Percentiles rank a stretch among this genome's conserved stretches.
Evolutionary conservation across 2,113 vertebrate species (phyloP).

Genomic region (Oryzias celebensis): DNA sequence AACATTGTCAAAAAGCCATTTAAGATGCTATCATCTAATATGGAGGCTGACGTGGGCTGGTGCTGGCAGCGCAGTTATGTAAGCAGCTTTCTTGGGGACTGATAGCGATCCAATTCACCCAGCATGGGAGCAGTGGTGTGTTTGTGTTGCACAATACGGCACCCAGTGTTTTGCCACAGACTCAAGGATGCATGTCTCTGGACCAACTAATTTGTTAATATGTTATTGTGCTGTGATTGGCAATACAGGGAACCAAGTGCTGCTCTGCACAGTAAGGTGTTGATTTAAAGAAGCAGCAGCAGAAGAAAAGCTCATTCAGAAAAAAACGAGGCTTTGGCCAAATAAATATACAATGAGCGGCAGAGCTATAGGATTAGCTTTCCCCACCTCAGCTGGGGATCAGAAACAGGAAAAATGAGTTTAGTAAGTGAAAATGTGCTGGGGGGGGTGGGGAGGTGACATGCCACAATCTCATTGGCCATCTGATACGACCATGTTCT

Average conservation of each 20-base stretch:
- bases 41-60: slow-evolving; percentile 55
- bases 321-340: slow-evolving; percentile 9
- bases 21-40: slow-evolving; percentile 61
- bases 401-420: no score
- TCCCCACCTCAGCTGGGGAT: no score
- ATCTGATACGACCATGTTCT: no score
- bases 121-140: slow-evolving; percentile 44
- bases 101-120: slow-evolving; percentile 63
- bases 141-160: slow-evolving; percentile 40
- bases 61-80: slow-evolving; percentile 62
- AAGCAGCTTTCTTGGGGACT: slow-evolving; percentile 66
- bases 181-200: slow-evolving; percentile 30
- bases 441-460: no score
- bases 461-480: no score
- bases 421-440: no score
- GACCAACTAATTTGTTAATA: slow-evolving; percentile 71
- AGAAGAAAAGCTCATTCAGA: slow-evolving; percentile 7
- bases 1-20: slow-evolving; percentile 61
- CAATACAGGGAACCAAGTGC: not conserved
- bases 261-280: slow-evolving; percentile 43
- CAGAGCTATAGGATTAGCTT: no score
- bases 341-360: not conserved
- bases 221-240: slow-evolving; percentile 62
- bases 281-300: slow-evolving; percentile 53
- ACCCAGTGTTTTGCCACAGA: slow-evolving; percentile 60